Percentiles rank a stretch among this genome's conserved stretches.
phyloP scores from a whole-genome alignment of 2,888 invertebrate species.

The Leptinotarsa peninsularis region DNA sequence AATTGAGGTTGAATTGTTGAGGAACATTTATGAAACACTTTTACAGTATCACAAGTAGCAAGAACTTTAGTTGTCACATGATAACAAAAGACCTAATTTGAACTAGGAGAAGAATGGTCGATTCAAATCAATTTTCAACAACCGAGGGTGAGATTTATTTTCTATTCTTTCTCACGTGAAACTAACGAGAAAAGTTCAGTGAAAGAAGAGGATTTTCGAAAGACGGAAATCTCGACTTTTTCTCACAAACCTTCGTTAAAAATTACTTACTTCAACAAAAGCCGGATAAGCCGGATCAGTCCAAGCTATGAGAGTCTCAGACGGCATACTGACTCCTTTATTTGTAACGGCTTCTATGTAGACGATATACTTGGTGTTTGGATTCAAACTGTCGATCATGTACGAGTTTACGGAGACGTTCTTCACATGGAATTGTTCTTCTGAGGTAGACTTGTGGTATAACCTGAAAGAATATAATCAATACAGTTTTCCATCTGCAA shows the following conservation, averaged over 20 bases:
- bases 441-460: conserved; percentile 76
- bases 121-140: conserved; percentile 2
- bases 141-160: not conserved
- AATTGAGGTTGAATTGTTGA: no score
- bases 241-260: conserved; percentile 27
- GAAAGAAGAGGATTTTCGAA: not conserved
- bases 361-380: conserved; percentile 85
- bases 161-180: not conserved
- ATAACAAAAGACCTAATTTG: no score
- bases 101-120: not conserved
- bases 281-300: conserved; percentile 90
- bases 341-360: conserved; percentile 80
- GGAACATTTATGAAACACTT: no score
- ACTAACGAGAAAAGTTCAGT: not conserved
- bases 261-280: conserved; percentile 78
- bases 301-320: conserved; percentile 87
- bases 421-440: conserved; percentile 72
- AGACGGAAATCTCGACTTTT: conserved; percentile 12
- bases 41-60: no score
- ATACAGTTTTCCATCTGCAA: not conserved
- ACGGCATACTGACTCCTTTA: conserved; percentile 79
- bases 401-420: conserved; percentile 79
- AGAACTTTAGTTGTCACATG: no score
- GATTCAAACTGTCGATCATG: conserved; percentile 77
- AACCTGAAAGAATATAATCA: conserved; percentile 67